Conservation (phyloP, 2,888 invertebrate species). For the Linnaemya vulpina region DNA sequence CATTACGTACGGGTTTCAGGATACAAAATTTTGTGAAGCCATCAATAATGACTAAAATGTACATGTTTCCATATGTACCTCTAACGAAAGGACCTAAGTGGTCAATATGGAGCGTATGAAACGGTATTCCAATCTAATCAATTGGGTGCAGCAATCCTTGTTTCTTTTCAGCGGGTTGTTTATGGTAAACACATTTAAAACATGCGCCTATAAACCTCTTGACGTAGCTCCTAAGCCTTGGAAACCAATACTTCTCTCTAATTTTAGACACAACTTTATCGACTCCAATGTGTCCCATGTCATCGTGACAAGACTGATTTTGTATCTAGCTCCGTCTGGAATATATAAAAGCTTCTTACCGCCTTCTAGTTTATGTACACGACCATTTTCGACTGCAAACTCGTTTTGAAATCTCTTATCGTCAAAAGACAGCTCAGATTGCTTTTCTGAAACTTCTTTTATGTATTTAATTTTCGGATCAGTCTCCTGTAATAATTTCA, state of each 20-base stretch:
- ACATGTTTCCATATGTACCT: constrained; percentile 73
- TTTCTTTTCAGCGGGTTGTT: no score
- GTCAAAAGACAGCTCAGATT: constrained; percentile 1
- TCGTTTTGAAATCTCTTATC: constrained; percentile 11
- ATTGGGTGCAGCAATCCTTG: no score
- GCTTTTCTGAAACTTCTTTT: no score
- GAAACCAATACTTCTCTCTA: constrained; percentile 73
- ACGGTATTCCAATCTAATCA: no score
- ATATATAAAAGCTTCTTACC: not conserved
- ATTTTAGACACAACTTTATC: no score
- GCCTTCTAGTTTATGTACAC: not conserved
- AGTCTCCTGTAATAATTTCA: no score
- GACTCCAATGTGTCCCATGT: constrained; percentile 10
- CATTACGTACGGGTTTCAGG: constrained; percentile 9
- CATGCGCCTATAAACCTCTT: constrained; percentile 10
- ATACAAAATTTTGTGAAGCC: constrained; percentile 76
- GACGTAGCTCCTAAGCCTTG: constrained; percentile 78
- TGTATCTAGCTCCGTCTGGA: constrained; percentile 26
- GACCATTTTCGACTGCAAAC: not conserved
- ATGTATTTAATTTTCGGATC: constrained; percentile 27
- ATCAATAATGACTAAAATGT: constrained; percentile 79
- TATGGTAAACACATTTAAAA: not conserved
- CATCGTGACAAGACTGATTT: constrained; percentile 15
- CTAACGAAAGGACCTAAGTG: not conserved
- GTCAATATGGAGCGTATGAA: constrained; percentile 67